Evolutionary conservation across 2,888 invertebrate species (phyloP).

Genomic region (Pandemis corylana): DNA sequence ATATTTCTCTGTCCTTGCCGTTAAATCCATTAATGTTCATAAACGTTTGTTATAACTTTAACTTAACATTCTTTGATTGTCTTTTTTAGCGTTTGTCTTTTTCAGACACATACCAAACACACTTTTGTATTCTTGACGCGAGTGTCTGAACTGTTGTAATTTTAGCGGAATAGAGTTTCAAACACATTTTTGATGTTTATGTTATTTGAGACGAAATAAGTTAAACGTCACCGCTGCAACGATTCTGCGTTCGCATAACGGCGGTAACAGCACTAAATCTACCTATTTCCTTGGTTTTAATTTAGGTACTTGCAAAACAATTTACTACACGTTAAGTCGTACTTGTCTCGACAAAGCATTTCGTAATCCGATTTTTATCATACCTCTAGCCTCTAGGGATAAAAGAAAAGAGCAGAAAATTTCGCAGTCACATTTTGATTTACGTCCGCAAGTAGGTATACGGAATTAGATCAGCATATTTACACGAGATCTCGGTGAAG

Average conservation of each 20-base stretch:
- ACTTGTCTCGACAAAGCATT: slow-evolving; percentile 1
- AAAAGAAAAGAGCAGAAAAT: slow-evolving; percentile 10
- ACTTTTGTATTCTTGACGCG: too few relatives aligned
- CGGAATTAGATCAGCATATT: slow-evolving; percentile 29
- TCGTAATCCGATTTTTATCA: slow-evolving; percentile 3
- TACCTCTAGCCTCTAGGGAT: neutral
- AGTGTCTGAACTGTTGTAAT: neutral
- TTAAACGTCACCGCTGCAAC: neutral
- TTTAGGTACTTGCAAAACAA: neutral
- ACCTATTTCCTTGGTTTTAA: neutral
- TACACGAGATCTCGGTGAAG: slow-evolving; percentile 21
- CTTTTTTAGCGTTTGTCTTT: too few relatives aligned
- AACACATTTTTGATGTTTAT: neutral
- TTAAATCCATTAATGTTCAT: too few relatives aligned
- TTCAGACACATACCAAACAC: too few relatives aligned
- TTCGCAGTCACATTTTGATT: slow-evolving; percentile 20
- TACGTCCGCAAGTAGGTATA: slow-evolving; percentile 19
- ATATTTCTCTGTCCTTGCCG: too few relatives aligned
- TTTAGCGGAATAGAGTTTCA: neutral
- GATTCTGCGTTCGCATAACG: neutral
- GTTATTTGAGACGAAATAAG: neutral
- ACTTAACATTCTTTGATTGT: too few relatives aligned
- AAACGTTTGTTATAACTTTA: too few relatives aligned
- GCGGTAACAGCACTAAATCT: neutral
- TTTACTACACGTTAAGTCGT: slow-evolving; percentile 2